Base-by-base conservation (phyloP, 37 sponge, comb jelly and placozoan genomes). In the Axinella damicornis region DNA sequence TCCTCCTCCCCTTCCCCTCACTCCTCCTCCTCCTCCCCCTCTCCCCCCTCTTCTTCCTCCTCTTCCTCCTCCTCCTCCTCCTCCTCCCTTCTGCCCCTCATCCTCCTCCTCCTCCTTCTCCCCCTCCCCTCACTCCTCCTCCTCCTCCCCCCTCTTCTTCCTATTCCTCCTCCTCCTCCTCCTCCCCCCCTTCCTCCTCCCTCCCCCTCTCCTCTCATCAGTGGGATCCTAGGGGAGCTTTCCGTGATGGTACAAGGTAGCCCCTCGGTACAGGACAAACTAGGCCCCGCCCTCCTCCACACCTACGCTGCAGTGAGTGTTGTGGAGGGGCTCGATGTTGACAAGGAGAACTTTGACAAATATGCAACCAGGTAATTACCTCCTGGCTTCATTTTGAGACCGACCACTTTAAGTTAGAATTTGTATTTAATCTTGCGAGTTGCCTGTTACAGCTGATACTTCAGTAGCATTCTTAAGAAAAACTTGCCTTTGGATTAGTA, bases 281-380 rank as follows among this genome's bases (percentile, higher is more conserved):
- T 95, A 17, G 93, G 96, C 13, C 96, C 96, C 2, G 96, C 96
- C 27, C 91, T 95, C 21, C 85, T 95, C 27, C 80, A 81, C 65
- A 87, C 93, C 40, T 95, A 87, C 66, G 64, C 90, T 16, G 96
- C 92, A 22, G 96, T 95, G 31, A 90, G 80, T 60, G 87, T 90
- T 0, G 85, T 90, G 27, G 96, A 95, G 55, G 96, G 96, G 5
- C 88, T 95, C 62, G 96, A 95, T 77, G 96, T 95, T 46, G 96
- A 95, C 87, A 95, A 92, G 56, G 96, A 95, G 60, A 66, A 90
- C 63, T 95, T 95, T 84, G 96, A 95, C 62, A 95, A 95, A 65
- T 95, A 87, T 77, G 70, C 84, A 14, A 76, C 96, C 54, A 72
- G 96, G 88, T 89, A 64, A 24, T 69, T 21, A 2, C n/a, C n/a